A percentile compares a stretch with the other conserved stretches of the same genome.
These are phyloP conservation scores for Andrena chrysosceles DNA, from an alignment of 2,888 invertebrate species.

Conservation along the genomic window DNA sequence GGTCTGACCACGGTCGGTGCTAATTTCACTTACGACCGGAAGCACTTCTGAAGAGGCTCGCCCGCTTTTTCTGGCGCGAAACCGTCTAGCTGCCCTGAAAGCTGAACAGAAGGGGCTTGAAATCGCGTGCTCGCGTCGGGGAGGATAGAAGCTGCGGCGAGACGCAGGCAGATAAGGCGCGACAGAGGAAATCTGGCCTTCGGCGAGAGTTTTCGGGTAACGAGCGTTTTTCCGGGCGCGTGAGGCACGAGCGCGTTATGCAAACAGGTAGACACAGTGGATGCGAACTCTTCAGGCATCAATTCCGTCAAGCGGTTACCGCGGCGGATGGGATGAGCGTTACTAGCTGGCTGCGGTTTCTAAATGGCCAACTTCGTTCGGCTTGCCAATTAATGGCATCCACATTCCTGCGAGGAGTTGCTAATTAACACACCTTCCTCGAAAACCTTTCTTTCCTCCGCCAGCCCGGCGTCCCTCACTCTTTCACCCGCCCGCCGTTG, in stretches of 20 bases:
- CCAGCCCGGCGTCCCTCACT: slow-evolving; percentile 1
- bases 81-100: background rate
- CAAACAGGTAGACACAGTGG: slow-evolving; percentile 31
- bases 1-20: slow-evolving; percentile 7
- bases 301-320: slow-evolving; percentile 44
- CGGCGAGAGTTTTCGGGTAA: slow-evolving; percentile 46
- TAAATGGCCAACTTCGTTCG: slow-evolving; percentile 53
- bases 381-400: slow-evolving; percentile 76
- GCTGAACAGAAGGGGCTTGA: background rate
- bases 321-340: slow-evolving; percentile 25
- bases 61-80: background rate
- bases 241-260: slow-evolving; percentile 27
- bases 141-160: background rate
- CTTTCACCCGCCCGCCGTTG: slow-evolving; percentile 17
- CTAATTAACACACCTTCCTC: slow-evolving; percentile 71
- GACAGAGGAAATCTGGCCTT: slow-evolving; percentile 18
- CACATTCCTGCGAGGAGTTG: slow-evolving; percentile 66
- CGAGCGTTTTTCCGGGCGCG: slow-evolving; percentile 14
- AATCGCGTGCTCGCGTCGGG: slow-evolving; percentile 12
- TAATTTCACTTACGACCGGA: slow-evolving; percentile 15
- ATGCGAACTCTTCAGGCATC: slow-evolving; percentile 35
- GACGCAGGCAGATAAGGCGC: slow-evolving; percentile 6
- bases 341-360: slow-evolving; percentile 50
- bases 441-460: slow-evolving; percentile 31
- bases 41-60: background rate